Evolutionary conservation across 2,888 invertebrate genomes (phyloP).

Genomic region (Leucophenga maculata): DNA sequence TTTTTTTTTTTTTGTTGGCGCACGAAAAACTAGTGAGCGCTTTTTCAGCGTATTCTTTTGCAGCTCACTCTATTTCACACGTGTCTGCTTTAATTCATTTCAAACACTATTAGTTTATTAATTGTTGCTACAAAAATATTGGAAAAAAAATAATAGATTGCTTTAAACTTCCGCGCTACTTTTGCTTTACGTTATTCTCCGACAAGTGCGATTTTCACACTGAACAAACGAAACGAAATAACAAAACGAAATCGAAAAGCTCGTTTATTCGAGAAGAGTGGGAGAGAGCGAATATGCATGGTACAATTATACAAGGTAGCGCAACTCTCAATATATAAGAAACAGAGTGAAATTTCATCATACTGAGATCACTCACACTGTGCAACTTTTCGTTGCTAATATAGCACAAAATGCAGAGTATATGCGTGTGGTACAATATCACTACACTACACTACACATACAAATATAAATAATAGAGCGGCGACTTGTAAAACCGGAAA

Average conservation of each 20-base stretch:
- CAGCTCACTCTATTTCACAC: constrained; percentile 49
- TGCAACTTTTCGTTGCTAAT: too few relatives aligned
- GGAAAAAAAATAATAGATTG: too few relatives aligned
- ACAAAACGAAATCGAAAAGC: not conserved
- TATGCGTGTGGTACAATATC: constrained; percentile 27
- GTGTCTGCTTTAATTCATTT: constrained; percentile 32
- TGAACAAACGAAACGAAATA: constrained; percentile 46
- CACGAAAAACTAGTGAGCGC: constrained; percentile 47
- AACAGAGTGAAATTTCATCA: too few relatives aligned
- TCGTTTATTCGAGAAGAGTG: constrained; percentile 27
- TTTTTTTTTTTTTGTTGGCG: not conserved
- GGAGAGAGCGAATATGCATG: too few relatives aligned
- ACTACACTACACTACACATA: not conserved
- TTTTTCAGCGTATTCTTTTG: not conserved
- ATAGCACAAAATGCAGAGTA: not conserved
- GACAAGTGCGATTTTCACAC: constrained; percentile 66
- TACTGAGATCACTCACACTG: too few relatives aligned
- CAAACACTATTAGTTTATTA: constrained; percentile 30
- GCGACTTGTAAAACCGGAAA: constrained; percentile 46
- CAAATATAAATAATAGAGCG: too few relatives aligned
- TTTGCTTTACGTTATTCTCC: constrained; percentile 49
- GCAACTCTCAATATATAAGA: too few relatives aligned
- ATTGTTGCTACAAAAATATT: not conserved
- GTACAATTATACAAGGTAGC: too few relatives aligned
- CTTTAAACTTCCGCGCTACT: constrained; percentile 36